A percentile compares a stretch with the other conserved stretches of the same genome.
phyloP scores from a whole-genome alignment of 2,888 invertebrate genomes.

The Calameuta idolon region DNA sequence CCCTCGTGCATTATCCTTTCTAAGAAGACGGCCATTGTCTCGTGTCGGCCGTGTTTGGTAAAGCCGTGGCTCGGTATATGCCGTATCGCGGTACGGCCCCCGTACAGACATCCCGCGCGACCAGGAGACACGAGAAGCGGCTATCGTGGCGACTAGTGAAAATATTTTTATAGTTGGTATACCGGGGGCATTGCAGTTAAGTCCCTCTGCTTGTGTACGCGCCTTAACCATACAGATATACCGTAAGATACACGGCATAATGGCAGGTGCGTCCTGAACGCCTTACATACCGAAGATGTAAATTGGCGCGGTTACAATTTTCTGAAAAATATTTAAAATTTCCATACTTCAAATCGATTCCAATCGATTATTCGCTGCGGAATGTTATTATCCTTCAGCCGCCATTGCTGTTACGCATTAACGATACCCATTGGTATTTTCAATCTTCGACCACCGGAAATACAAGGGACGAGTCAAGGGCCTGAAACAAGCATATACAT shows the following conservation, averaged over 20 bases:
- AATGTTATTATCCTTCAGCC: neutral
- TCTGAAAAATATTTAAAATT: neutral
- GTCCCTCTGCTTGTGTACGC: neutral
- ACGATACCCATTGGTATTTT: neutral
- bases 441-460: neutral
- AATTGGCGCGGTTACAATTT: neutral
- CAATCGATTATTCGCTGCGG: neutral
- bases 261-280: neutral
- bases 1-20: neutral
- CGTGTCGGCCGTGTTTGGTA: neutral
- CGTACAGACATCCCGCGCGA: neutral
- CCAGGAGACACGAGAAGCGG: neutral
- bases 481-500: neutral
- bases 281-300: neutral
- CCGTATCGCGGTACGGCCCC: neutral
- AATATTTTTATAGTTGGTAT: neutral
- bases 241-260: neutral
- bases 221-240: neutral
- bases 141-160: neutral
- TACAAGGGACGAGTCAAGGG: neutral
- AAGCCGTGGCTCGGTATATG: neutral
- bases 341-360: neutral
- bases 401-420: neutral
- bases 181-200: neutral
- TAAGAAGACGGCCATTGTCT: neutral